Conservation (phyloP, 2,888 invertebrate genomes). For the Strigamia transsilvanica region DNA sequence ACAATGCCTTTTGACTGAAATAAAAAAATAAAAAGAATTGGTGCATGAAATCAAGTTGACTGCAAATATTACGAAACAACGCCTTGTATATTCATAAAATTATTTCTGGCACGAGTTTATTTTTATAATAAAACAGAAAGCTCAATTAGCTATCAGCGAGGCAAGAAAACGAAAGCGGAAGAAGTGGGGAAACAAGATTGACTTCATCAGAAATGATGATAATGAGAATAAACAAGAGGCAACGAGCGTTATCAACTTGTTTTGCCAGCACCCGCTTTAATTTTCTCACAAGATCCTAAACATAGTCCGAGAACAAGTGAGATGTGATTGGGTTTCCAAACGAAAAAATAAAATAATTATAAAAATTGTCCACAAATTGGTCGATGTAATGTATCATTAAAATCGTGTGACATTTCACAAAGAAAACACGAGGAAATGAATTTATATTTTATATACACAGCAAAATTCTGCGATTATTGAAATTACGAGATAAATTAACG, state of each 20-base stretch:
- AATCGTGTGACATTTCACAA: no score
- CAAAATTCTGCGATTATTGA: no score
- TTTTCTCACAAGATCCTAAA: slow-evolving; percentile 13
- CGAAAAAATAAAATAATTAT: neutral
- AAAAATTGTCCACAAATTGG: neutral
- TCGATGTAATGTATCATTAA: no score
- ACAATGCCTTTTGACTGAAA: no score
- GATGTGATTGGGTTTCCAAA: neutral
- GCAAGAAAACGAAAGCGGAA: slow-evolving; percentile 2
- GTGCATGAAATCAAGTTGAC: no score
- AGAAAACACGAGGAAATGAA: no score
- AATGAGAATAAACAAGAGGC: slow-evolving; percentile 1
- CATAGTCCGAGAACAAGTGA: neutral
- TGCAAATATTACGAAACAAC: no score
- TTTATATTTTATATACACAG: no score
- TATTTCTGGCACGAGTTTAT: neutral
- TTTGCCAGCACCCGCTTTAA: slow-evolving; percentile 21
- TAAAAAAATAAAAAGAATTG: no score
- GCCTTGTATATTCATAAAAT: neutral
- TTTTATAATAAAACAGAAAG: neutral
- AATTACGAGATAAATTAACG: no score
- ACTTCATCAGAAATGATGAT: slow-evolving; percentile 12
- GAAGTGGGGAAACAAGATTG: neutral
- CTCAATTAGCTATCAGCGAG: slow-evolving; percentile 8
- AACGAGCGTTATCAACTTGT: slow-evolving; percentile 32